Evolutionary conservation across 2,113 vertebrate species (phyloP), one percentile per base, ranked within the genome.

Genomic region (Lophochroa leadbeateri): DNA sequence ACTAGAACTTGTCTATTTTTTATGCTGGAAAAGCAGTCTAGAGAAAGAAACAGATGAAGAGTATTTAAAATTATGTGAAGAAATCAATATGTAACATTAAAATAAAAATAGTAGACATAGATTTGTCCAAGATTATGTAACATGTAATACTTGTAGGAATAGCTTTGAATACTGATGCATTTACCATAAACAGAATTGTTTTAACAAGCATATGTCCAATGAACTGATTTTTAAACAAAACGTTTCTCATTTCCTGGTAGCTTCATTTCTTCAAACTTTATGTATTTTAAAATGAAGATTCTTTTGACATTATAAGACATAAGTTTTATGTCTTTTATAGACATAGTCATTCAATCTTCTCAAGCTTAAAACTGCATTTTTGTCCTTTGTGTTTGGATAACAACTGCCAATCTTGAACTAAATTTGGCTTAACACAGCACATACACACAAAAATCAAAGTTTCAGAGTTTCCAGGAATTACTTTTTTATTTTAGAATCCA

Each of bases 381-480:
- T 84, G 6, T 70, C 37, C 7, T 58, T 70, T 53, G 13, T 46
- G 5, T 88, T 88, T 86, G 23, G 6, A 43, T 55, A 67, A 4
- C 4, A 63, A 24, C 44, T 70, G 6, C 31, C 14, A 82, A 2
- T 57, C 8, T 86, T 83, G 9, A 64, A 46, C 2, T 64, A 52
- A 52, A 57, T 93, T 71, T 94, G 44, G 55, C 86, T 97, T 93
- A 91, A 82, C 63, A 84, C 49, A 27, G 64, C n/a, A 93, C 68
- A 92, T 52, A 29, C 12, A 64, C 35, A 57, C 3, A 96, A 94
- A 96, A 3, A 17, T 43, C 21, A 86, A 78, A 77, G 41, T 82
- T 96, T 87, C 75, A 77, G 27, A 88, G 86, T 87, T 95, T 44
- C 53, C 68, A 28, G 8, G 77, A 90, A 91, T 93, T 82, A 46